Evolutionary conservation across 2,888 invertebrate species (phyloP).

Genomic region (Caenorhabditis imperialis): DNA sequence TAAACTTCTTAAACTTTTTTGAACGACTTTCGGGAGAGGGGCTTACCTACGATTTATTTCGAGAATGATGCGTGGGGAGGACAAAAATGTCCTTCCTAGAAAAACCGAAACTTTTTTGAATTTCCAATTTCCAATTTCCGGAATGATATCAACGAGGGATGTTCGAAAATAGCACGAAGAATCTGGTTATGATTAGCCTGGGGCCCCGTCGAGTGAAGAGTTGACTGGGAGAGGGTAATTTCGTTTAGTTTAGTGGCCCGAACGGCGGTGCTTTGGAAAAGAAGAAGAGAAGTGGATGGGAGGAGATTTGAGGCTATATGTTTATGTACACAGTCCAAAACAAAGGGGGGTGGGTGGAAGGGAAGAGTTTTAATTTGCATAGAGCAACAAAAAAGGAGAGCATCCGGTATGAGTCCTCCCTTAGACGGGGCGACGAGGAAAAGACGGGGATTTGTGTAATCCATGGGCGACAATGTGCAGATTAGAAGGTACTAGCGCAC

Average conservation of each 20-base stretch:
- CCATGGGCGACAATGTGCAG: constrained; percentile 5
- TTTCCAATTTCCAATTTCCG: constrained; percentile 5
- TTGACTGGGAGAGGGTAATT: constrained; percentile 28
- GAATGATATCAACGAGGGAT: too few relatives aligned
- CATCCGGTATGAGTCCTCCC: background rate
- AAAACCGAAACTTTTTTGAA: background rate
- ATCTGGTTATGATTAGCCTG: constrained; percentile 7
- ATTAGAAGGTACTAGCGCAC: constrained; percentile 4
- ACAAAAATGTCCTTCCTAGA: background rate
- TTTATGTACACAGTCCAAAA: constrained; percentile 44
- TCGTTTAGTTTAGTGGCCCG: constrained; percentile 18
- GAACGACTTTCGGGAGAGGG: too few relatives aligned
- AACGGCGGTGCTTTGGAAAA: constrained; percentile 10
- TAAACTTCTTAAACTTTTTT: too few relatives aligned
- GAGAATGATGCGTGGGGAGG: too few relatives aligned
- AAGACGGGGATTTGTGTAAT: constrained; percentile 20
- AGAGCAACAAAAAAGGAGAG: background rate
- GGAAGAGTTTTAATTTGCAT: constrained; percentile 5
- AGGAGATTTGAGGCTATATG: constrained; percentile 22
- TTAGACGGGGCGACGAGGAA: background rate
- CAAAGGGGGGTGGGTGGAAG: constrained; percentile 1
- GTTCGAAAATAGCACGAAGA: too few relatives aligned
- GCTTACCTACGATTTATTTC: too few relatives aligned
- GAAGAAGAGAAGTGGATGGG: constrained; percentile 9
- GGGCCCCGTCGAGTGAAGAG: constrained; percentile 7